Conservation (phyloP, 2,888 invertebrate species). For the Diaprepes abbreviatus region DNA sequence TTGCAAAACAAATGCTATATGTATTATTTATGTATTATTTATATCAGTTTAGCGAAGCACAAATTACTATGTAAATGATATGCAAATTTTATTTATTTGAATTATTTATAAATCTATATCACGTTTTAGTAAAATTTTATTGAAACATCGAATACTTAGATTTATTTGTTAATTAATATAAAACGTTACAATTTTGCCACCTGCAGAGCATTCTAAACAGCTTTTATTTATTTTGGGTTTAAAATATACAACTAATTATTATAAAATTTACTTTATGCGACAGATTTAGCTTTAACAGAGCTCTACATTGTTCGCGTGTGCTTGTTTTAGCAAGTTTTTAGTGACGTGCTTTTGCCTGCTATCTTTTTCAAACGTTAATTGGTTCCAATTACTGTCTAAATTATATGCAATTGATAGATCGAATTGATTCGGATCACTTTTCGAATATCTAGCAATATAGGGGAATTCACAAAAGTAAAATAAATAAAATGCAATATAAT, state of each 20-base stretch:
- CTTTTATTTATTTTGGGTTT: background rate
- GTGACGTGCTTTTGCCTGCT: too few relatives aligned
- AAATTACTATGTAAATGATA: slow-evolving; percentile 30
- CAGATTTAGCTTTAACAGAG: too few relatives aligned
- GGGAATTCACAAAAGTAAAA: too few relatives aligned
- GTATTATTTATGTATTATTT: slow-evolving; percentile 36
- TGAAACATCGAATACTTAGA: slow-evolving; percentile 22
- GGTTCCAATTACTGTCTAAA: too few relatives aligned
- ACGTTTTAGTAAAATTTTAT: slow-evolving; percentile 21
- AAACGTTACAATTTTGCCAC: background rate
- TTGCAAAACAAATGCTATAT: slow-evolving; percentile 27
- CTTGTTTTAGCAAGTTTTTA: too few relatives aligned
- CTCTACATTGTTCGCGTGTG: too few relatives aligned
- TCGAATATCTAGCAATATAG: too few relatives aligned
- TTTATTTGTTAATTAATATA: slow-evolving; percentile 14
- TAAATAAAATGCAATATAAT: too few relatives aligned
- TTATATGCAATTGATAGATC: too few relatives aligned
- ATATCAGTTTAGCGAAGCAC: slow-evolving; percentile 37
- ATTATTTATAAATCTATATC: slow-evolving; percentile 33
- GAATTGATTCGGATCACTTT: too few relatives aligned
- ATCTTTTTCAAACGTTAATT: too few relatives aligned
- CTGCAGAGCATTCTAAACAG: background rate
- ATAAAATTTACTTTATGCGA: background rate
- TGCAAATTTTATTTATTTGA: slow-evolving; percentile 32
- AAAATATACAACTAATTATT: too few relatives aligned